Base-by-base conservation (phyloP, 2,888 invertebrate genomes). In the Thymelicus sylvestris region DNA sequence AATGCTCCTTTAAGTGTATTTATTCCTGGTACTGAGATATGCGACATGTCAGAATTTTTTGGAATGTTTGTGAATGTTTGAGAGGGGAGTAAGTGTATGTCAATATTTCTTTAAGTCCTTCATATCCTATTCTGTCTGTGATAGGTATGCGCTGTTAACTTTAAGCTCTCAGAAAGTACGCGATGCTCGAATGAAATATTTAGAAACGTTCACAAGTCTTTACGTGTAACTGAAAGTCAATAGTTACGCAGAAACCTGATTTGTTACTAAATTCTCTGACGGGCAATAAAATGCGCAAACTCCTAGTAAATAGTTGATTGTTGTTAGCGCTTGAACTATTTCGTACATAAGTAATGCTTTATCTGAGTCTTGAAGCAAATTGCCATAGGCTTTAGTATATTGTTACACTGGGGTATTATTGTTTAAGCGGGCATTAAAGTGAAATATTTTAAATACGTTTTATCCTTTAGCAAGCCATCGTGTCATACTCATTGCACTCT, bases 1-100 rank as follows among this genome's bases (percentile, higher is more conserved):
- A 90, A 90, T 87, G 86, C 84, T 78, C 79, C 86, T 90, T 90
- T 89, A 83, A 90, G 84, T 85, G 85, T 87, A 83, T 88, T 83
- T 85, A 81, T 80, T 85, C 83, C 82, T 81, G 77, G 75, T 80
- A 76, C 72, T 75, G 80, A 77, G 80, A 80, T 83, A 61, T 50
- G 57, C 57, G 63, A 69, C 57, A 59, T 70, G 85, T 81, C 74
- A 66, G 76, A 87, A 83, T 83, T 84, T 83, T 80, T 75, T 77
- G 48, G 44, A 65, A 50, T 65, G 73, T 77, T 72, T 69, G 67
- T 68, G 66, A 52, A 44, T 73, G 62, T 66, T 69, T 64, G 63
- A 66, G 61, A 67, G 75, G 75, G 74, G 76, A 74, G 61, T 74
- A 76, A 75, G 78, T 75, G 73, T 76, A 74, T 76, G 77, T 77